A percentile compares a stretch with the other conserved stretches of the same genome.
phyloP scores from a whole-genome alignment of 2,797 vertebrate genomes.

The Carduelis carduelis region DNA sequence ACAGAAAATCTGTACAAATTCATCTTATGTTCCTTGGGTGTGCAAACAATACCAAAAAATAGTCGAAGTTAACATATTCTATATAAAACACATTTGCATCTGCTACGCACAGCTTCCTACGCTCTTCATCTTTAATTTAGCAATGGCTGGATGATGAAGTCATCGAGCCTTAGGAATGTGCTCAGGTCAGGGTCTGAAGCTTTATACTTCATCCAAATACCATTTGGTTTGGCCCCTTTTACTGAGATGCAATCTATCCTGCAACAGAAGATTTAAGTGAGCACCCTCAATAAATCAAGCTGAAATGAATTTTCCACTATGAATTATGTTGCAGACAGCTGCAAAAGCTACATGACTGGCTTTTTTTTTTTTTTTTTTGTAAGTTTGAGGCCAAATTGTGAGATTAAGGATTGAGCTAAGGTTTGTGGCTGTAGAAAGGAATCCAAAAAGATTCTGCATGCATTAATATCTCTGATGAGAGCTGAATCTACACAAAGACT shows the following conservation, averaged over 20 bases:
- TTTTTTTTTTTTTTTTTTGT: neutral
- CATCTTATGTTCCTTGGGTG: neutral
- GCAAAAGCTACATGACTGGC: neutral
- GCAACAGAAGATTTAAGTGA: constrained; percentile 31
- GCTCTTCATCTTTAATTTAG: constrained; percentile 37
- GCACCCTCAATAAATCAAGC: constrained; percentile 33
- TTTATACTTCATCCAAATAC: constrained; percentile 57
- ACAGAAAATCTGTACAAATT: constrained; percentile 22
- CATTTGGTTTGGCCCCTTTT: constrained; percentile 47
- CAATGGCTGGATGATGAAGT: constrained; percentile 45
- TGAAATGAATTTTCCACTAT: constrained; percentile 1
- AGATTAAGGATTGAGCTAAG: neutral
- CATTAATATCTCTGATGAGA: constrained; percentile 7
- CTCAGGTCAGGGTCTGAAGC: constrained; percentile 36
- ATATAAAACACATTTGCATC: constrained; percentile 26
- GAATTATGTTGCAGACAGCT: constrained; percentile 13
- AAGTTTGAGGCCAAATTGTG: neutral
- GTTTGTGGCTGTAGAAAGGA: neutral
- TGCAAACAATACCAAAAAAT: constrained; percentile 30
- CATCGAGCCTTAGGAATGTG: neutral
- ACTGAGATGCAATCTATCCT: constrained; percentile 15
- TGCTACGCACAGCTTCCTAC: neutral
- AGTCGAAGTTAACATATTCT: constrained; percentile 6
- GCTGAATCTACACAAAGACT: neutral
- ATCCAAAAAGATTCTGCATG: neutral